Conservation (phyloP, 2,888 invertebrate genomes). For the Oscheius myriophilus region DNA sequence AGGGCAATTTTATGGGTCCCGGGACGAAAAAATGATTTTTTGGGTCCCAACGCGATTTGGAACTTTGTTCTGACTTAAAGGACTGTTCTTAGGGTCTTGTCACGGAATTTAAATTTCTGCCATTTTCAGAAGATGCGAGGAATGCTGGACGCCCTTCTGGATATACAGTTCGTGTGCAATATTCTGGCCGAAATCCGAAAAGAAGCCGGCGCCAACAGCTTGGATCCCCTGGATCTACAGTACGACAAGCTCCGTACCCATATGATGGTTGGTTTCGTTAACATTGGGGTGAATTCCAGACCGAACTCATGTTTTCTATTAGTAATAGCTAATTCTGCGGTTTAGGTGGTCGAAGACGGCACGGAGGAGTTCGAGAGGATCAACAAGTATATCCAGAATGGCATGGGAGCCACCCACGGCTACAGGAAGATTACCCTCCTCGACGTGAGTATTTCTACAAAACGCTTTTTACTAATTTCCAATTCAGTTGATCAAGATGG, state of each 20-base stretch:
- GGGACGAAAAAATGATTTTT: no score
- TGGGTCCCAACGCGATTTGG: no score
- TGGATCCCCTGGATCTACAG: constrained; percentile 82
- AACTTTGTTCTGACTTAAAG: no score
- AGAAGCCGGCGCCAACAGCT: background rate
- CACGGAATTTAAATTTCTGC: background rate
- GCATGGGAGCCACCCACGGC: constrained; percentile 89
- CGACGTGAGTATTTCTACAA: constrained; percentile 73
- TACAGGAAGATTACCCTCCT: constrained; percentile 79
- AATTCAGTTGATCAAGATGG: constrained; percentile 72
- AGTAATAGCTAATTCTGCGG: no score
- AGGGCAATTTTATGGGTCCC: no score
- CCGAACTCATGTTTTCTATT: no score
- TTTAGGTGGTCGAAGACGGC: background rate
- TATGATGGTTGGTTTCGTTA: constrained; percentile 77
- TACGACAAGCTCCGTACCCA: constrained; percentile 87
- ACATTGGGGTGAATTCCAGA: no score
- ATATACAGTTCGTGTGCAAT: constrained; percentile 93
- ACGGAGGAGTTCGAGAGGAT: constrained; percentile 82
- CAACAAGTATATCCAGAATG: constrained; percentile 83
- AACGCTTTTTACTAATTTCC: background rate
- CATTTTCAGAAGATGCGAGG: constrained; percentile 77
- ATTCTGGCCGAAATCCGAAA: constrained; percentile 77
- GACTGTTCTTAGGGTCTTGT: no score
- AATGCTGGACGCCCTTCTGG: constrained; percentile 90